phyloP scores from a whole-genome alignment of 23 tunicate species.

The Trididemnum nubilum region DNA sequence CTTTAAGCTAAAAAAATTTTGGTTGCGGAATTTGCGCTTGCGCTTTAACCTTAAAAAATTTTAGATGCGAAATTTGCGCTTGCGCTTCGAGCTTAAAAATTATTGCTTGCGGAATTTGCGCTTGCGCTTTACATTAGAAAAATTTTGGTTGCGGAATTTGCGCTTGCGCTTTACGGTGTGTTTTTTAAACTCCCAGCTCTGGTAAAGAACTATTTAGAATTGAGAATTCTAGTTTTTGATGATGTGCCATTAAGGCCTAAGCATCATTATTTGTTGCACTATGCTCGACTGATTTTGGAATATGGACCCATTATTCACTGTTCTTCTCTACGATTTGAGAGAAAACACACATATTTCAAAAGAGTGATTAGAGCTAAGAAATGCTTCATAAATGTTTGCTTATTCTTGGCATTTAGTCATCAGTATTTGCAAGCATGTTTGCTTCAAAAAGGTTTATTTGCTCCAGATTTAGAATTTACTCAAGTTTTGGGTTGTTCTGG shows the following conservation, averaged over 20 bases:
- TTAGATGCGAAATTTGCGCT: too few species aligned
- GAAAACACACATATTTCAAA: conserved; percentile 56
- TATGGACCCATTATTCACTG: conserved; percentile 43
- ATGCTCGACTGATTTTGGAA: conserved; percentile 28
- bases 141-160: too few species aligned
- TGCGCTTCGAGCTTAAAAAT: too few species aligned
- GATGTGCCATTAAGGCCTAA: conserved; percentile 42
- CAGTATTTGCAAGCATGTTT: conserved; percentile 26
- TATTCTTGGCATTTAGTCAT: conserved; percentile 35
- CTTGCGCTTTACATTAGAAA: too few species aligned
- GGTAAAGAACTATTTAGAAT: conserved; percentile 13
- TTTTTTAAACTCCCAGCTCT: too few species aligned
- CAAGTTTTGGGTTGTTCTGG: background rate
- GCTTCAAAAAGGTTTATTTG: background rate
- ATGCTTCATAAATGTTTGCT: conserved; percentile 38
- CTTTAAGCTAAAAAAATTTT: too few species aligned
- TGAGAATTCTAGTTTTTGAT: conserved; percentile 2
- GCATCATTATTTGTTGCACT: conserved; percentile 57
- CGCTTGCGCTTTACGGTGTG: too few species aligned
- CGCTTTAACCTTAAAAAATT: too few species aligned
- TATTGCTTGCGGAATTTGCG: too few species aligned
- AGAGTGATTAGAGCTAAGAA: background rate
- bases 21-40: too few species aligned
- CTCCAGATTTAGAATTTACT: background rate
- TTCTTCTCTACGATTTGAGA: conserved; percentile 58